Conservation (phyloP, 2,797 vertebrate species). For the Macropus fuliginosus region DNA sequence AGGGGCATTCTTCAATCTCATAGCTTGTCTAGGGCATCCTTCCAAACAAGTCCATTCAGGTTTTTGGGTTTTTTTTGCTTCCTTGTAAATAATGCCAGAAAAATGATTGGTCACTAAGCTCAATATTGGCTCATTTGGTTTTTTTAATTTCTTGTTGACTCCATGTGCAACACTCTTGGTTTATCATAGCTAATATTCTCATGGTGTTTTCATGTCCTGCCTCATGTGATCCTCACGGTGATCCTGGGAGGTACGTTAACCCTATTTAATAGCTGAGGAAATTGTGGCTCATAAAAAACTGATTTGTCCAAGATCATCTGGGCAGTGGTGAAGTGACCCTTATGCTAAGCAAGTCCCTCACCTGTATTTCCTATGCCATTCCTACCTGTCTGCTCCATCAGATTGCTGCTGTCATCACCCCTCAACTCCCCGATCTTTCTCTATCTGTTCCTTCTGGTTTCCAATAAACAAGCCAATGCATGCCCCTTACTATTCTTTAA, state of each 20-base stretch:
- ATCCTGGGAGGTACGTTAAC: not conserved
- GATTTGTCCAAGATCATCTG: not conserved
- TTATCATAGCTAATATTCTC: not conserved
- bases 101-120: not conserved
- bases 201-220: not conserved
- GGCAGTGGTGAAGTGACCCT: not conserved
- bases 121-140: not conserved
- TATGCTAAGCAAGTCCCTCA: not conserved
- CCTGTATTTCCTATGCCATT: not conserved
- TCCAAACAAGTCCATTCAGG: rapidly evolving
- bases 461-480: not conserved
- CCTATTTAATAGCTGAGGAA: not conserved
- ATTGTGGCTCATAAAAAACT: not conserved
- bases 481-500: not conserved
- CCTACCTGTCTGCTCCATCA: not conserved
- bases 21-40: not conserved
- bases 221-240: not conserved
- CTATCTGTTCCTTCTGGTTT: not conserved
- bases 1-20: not conserved
- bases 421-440: not conserved
- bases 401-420: not conserved
- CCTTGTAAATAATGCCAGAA: not conserved
- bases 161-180: not conserved
- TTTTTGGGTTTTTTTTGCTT: not conserved
- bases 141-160: not conserved